Evolutionary conservation across 2,113 vertebrate species (phyloP), one percentile per base, ranked within the genome.

Genomic region (Tilapia sparmanii): DNA sequence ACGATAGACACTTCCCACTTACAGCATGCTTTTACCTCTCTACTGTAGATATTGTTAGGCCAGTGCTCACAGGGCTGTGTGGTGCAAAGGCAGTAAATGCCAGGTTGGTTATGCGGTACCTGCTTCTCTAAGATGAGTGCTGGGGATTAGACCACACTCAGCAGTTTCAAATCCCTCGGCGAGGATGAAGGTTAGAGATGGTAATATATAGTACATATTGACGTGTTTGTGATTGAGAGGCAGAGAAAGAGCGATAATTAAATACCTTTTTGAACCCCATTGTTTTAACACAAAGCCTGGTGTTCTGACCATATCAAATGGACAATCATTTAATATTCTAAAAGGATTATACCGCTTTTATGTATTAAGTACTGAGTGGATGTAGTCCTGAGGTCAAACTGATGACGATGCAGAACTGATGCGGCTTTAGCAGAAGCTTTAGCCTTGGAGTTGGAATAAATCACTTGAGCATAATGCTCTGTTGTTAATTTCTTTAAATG

Each of bases 141-240:
- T 90, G 57, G 47, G 86, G 94, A 95, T 95, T 95, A 93, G 89
- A 86, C 55, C 87, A 89, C 40, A 90, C 92, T 97, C 94, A 96
- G 95, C 96, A 95, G 66, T 93, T 96, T 95, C 66, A 95, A 96
- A 96, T 96, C 96, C 93, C 88, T 94, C 35, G 7, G 22, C 3
- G 40, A 76, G 90, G 91, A 94, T 90, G 40, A 92, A 91, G 90
- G 85, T 76, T 93, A 92, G 95, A 97, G 95, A 96, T 96, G 95
- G 95, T 86, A 86, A 79, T 90, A 88, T 78, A 50, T 78, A 31
- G 10, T 57, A 63, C 38, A 40, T 52, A 82, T 50, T 76, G 71
- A 53, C 85, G 10, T 66, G 68, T 66, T 71, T 63, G 85, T 35
- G 61, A 68, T 18, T 47, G 38, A 79, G 59, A 71, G 47, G 82